A percentile compares a stretch with the other conserved stretches of the same genome.
These are phyloP conservation scores for Danio kyathit DNA, from an alignment of 2,797 vertebrate species.

Conservation along the genomic window DNA sequence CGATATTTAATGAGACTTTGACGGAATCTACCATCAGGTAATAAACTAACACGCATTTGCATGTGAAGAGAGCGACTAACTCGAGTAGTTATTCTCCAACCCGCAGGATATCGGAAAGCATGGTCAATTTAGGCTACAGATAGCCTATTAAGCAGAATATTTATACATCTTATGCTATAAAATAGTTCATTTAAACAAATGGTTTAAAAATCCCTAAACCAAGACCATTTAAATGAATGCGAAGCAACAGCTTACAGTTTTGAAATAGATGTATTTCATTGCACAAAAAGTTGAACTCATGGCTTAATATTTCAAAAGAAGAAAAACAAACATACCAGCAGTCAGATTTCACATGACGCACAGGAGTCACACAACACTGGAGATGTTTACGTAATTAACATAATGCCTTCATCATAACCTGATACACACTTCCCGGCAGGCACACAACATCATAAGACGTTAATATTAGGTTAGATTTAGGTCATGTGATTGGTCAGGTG, in stretches of 20 bases:
- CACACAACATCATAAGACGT: no score
- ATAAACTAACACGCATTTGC: neutral
- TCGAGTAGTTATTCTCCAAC: no score
- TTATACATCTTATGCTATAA: no score
- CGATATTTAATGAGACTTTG: neutral
- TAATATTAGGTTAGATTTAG: no score
- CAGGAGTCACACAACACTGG: conserved; percentile 22
- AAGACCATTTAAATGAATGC: conserved; percentile 2
- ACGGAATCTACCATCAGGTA: neutral
- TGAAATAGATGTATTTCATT: conserved; percentile 17
- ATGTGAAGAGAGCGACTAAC: neutral
- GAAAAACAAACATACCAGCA: neutral
- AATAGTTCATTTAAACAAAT: neutral
- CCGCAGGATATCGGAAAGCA: no score
- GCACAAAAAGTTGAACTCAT: conserved; percentile 33
- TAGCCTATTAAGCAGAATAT: no score
- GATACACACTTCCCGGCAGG: neutral
- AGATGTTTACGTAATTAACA: conserved; percentile 27
- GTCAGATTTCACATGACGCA: conserved; percentile 14
- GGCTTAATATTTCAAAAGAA: conserved; percentile 24
- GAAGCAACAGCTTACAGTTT: neutral
- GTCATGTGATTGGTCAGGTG: no score
- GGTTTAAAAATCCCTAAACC: neutral
- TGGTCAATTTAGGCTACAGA: no score
- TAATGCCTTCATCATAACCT: conserved; percentile 3